A percentile compares a stretch with the other conserved stretches of the same genome.
These are phyloP conservation scores for Helicoverpa zea DNA, from an alignment of 1,140 invertebrate genomes.

Conservation along the genomic window DNA sequence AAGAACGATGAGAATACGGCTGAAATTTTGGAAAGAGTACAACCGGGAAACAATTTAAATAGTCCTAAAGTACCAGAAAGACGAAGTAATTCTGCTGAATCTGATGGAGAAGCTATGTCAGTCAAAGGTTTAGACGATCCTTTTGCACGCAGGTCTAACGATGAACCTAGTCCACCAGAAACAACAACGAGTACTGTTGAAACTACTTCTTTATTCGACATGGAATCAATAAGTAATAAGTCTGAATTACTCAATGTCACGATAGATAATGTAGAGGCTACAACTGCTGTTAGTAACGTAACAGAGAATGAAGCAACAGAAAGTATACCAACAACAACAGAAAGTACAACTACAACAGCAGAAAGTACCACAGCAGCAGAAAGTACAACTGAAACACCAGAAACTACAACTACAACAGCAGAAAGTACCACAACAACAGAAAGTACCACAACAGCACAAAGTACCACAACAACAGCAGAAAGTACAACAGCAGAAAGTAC, in stretches of 20 bases:
- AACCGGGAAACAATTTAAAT: neutral
- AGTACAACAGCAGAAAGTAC: neutral
- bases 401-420: too few species aligned
- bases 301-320: neutral
- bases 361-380: neutral
- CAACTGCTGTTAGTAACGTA: neutral
- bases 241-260: neutral
- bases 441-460: neutral
- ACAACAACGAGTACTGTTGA: neutral
- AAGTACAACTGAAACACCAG: neutral
- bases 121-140: neutral
- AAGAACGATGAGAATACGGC: neutral
- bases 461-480: too few species aligned
- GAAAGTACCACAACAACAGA: neutral
- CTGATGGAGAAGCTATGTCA: neutral
- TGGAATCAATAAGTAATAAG: neutral
- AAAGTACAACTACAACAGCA: neutral
- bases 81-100: too few species aligned
- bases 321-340: neutral
- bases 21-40: conserved; percentile 18
- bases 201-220: neutral
- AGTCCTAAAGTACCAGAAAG: too few species aligned
- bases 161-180: too few species aligned
- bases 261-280: neutral
- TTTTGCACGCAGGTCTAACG: too few species aligned